These are phyloP conservation scores for Sinhomidia bicolor DNA, from an alignment of 2,888 invertebrate genomes.

Conservation along the genomic window DNA sequence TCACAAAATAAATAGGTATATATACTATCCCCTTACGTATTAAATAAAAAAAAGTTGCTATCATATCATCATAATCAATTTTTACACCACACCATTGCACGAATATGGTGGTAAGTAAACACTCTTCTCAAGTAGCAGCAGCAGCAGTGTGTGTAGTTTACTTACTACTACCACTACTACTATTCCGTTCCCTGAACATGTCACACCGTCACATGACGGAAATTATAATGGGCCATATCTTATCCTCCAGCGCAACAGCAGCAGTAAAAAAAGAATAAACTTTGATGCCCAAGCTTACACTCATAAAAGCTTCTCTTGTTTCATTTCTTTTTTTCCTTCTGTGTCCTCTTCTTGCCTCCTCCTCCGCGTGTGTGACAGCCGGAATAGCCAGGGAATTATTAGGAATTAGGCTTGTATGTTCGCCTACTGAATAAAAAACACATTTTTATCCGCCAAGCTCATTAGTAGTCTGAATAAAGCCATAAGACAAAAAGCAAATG, in stretches of 20 bases:
- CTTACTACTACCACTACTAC: too few relatives aligned
- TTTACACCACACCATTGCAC: slow-evolving; percentile 7
- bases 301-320: slow-evolving; percentile 29
- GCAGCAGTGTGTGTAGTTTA: not conserved
- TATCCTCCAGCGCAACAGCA: too few relatives aligned
- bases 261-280: not conserved
- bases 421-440: slow-evolving; percentile 1
- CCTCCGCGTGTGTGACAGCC: not conserved
- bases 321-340: not conserved
- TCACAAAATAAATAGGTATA: slow-evolving; percentile 11
- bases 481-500: slow-evolving; percentile 14
- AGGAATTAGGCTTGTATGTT: slow-evolving; percentile 9
- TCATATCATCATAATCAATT: slow-evolving; percentile 28
- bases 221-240: slow-evolving; percentile 62
- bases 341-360: not conserved
- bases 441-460: not conserved
- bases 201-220: slow-evolving; percentile 57
- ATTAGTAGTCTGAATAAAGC: slow-evolving; percentile 37
- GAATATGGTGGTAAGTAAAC: slow-evolving; percentile 32
- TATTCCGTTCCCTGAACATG: not conserved
- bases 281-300: not conserved
- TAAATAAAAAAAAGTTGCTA: not conserved
- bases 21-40: slow-evolving; percentile 6
- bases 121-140: not conserved
- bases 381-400: slow-evolving; percentile 3